Evolutionary conservation across 2,797 vertebrate genomes (phyloP), one percentile per base, ranked within the genome.

Genomic region (Neosilurus mollespiculum): DNA sequence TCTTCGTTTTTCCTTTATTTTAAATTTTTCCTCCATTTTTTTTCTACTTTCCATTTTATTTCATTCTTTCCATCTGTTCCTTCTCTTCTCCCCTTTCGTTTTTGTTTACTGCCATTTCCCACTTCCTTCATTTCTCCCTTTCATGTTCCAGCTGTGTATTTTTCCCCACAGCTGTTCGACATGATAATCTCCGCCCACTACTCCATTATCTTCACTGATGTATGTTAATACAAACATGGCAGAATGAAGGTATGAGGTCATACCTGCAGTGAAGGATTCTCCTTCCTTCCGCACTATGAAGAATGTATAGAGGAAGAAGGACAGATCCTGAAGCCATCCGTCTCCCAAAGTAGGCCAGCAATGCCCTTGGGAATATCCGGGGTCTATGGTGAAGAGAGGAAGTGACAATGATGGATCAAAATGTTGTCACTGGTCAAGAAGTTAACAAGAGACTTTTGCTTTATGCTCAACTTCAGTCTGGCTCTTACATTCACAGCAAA

Each of bases 171-270:
- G 83, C 85, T 88, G 87, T 90, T 86, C 75, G 86, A 88, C 6
- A 78, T 91, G 90, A 93, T 91, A 87, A 92, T 92, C 90, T 86
- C 81, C 83, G 61, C 83, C 82, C 76, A 83, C 56, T 69, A 78
- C 81, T 43, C 61, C 72, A 62, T 9, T 37, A 24, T 69, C 81
- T 78, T 6, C 70, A 84, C 65, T 89, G 91, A 91, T 91, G 90
- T 91, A 91, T 92, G 92, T 91, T 91, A 92, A 92, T 85, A 87
- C 76, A 82, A 76, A 73, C 78, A 81, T 84, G 34, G 88, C 66
- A 64, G 86, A 89, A 86, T 91, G 90, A 93, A 89, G 2, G 2
- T 43, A 2, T 53, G 30, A 84, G 81, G 81, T 86, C 37, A 22
- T 85, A 77, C 37, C 64, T 43, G 26, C 49, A 64, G 43, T 62